Evolutionary conservation across 2,888 invertebrate species (phyloP).

Genomic region (Eupeodes latifasciatus): DNA sequence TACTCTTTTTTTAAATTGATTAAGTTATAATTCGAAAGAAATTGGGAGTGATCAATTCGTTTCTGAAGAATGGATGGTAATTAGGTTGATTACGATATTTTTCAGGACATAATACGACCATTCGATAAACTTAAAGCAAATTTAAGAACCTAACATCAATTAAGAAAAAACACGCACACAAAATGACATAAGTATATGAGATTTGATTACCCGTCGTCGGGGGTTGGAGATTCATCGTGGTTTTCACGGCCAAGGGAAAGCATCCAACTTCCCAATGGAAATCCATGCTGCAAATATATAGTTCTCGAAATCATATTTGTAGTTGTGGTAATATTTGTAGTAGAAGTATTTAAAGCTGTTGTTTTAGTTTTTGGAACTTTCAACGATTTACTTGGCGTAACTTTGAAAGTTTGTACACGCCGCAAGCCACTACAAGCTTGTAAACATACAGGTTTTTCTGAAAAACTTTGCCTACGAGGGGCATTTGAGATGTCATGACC

Average conservation of each 20-base stretch:
- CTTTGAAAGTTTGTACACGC: neutral
- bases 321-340: no score
- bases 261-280: neutral
- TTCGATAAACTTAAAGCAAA: neutral
- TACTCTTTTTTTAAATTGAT: no score
- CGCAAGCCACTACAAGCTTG: neutral
- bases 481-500: neutral
- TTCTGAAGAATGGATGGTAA: no score
- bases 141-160: neutral
- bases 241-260: neutral
- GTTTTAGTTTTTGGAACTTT: neutral
- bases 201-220: constrained; percentile 36
- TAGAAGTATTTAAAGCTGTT: neutral
- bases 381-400: neutral
- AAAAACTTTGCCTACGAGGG: constrained; percentile 1
- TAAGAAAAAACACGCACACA: neutral
- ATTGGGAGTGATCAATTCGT: no score
- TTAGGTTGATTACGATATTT: no score
- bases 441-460: neutral
- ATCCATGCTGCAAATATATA: neutral
- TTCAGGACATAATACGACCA: neutral
- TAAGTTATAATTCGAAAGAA: no score
- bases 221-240: constrained; percentile 11
- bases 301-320: neutral
- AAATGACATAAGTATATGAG: neutral